A percentile compares a stretch with the other conserved stretches of the same genome.
These are phyloP conservation scores for Acyrthosiphon pisum DNA, from an alignment of 1,140 invertebrate species.

Conservation along the genomic window DNA sequence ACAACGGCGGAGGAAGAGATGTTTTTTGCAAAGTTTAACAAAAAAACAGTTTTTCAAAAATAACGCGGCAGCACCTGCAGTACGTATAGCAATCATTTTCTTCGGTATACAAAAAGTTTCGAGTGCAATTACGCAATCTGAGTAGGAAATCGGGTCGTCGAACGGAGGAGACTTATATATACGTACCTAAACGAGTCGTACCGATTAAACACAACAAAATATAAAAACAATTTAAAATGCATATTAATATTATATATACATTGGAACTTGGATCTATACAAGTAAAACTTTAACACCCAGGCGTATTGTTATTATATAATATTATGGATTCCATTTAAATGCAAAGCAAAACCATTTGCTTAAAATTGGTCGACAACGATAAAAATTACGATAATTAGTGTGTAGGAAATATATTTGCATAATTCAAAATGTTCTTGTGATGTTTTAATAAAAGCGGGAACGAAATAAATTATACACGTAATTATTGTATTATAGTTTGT, in stretches of 20 bases:
- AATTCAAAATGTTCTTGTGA: conserved; percentile 12
- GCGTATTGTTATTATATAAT: neutral
- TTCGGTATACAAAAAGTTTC: neutral
- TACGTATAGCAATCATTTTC: neutral
- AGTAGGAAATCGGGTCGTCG: neutral
- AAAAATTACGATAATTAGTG: conserved; percentile 40
- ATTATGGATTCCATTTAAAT: neutral
- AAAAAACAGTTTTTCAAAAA: neutral
- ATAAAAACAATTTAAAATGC: neutral
- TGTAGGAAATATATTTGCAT: conserved; percentile 20
- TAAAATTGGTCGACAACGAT: neutral
- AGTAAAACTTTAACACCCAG: neutral
- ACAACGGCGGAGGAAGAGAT: neutral
- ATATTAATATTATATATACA: neutral
- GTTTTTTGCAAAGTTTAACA: neutral
- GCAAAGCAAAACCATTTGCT: neutral
- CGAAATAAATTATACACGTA: neutral
- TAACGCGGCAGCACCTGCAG: neutral
- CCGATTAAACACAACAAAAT: neutral
- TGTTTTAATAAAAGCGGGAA: conserved; percentile 28
- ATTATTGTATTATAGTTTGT: neutral
- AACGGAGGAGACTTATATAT: neutral
- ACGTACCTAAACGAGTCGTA: neutral
- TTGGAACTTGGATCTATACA: neutral
- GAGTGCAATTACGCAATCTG: neutral